Conservation (phyloP, 2,797 vertebrate species). For the Leuciscus waleckii region DNA sequence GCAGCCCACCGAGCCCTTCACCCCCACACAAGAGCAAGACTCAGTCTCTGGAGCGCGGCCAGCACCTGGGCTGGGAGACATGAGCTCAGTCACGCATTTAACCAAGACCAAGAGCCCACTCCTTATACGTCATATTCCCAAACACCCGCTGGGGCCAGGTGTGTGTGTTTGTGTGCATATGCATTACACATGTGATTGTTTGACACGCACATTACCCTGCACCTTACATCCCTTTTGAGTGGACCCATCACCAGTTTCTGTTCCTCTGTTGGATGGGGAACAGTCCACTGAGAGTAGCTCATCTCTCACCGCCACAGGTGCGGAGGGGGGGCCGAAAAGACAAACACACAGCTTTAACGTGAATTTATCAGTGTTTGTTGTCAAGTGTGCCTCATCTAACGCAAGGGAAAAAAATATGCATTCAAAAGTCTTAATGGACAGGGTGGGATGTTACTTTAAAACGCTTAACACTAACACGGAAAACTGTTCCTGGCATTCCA, state of each 20-base stretch:
- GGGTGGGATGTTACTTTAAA: background rate
- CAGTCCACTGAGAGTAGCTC: slow-evolving; percentile 21
- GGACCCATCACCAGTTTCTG: slow-evolving; percentile 39
- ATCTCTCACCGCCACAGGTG: background rate
- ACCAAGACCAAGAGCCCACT: slow-evolving; percentile 8
- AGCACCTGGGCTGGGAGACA: slow-evolving; percentile 94
- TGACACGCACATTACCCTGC: slow-evolving; percentile 43
- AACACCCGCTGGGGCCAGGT: slow-evolving; percentile 27
- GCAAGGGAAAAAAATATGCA: background rate
- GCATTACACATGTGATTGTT: slow-evolving; percentile 58
- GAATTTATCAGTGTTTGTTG: slow-evolving; percentile 2
- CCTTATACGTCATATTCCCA: background rate
- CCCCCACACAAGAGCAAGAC: slow-evolving; percentile 97
- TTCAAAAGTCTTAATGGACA: slow-evolving; percentile 24
- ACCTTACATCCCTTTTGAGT: slow-evolving; percentile 38
- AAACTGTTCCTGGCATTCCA: slow-evolving; percentile 32
- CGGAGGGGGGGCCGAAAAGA: background rate
- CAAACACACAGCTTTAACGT: slow-evolving; percentile 29
- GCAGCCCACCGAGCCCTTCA: slow-evolving; percentile 94
- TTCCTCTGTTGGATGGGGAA: slow-evolving; percentile 22
- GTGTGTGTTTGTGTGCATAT: slow-evolving; percentile 43
- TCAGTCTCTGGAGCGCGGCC: slow-evolving; percentile 93
- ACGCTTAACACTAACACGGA: background rate
- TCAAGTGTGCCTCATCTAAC: slow-evolving; percentile 34
- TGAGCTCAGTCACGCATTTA: slow-evolving; percentile 69